Base-by-base conservation (phyloP, 2,888 invertebrate genomes). In the Glyphotaelius pellucidus region DNA sequence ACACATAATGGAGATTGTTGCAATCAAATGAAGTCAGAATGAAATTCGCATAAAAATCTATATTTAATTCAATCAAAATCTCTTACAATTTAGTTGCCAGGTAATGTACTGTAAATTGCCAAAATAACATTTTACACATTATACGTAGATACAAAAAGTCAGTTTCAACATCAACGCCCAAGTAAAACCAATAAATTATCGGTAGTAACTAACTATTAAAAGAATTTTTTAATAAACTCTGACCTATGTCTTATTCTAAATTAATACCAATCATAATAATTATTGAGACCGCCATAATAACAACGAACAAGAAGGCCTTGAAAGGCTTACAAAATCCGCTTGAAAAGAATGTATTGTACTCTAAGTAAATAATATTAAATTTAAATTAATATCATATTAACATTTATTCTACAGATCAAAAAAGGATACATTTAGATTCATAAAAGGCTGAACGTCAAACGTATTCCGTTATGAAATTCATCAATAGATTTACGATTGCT, bases 261-360 rank as follows among this genome's bases (percentile, higher is more conserved):
- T 84, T 84, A 84, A 84, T 31, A 38, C 25, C 84, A 81, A 81
- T 38, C 84, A 84, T 38, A 84, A 83, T 83, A 83, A 84, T 32
- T 84, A 38, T 84, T 35, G 25, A 31, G 25, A 25, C 19, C 12
- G 32, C 32, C 38, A 25, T 67, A 25, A 67, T 67, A 67, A n/a
- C 25, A 67, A 67, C 38, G 25, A 38, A 42, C 85, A 25, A n/a
- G 38, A 25, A 67, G 85, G 85, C 85, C 85, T 85, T 85, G 85
- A 85, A 35, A 32, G 25, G 85, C 42, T 25, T 32, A 32, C 31
- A n/a, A 85, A 85, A 85, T 85, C 12, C 85, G 38, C 85, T 30
- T 42, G 85, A n/a, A 85, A 85, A 42, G 19, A 32, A 81, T 32
- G 14, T 81, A 3, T 81, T 32, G 81, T 81, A 81, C 32, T 32